Conservation (phyloP, 2,113 vertebrate species). For the Aplodontia rufa region DNA sequence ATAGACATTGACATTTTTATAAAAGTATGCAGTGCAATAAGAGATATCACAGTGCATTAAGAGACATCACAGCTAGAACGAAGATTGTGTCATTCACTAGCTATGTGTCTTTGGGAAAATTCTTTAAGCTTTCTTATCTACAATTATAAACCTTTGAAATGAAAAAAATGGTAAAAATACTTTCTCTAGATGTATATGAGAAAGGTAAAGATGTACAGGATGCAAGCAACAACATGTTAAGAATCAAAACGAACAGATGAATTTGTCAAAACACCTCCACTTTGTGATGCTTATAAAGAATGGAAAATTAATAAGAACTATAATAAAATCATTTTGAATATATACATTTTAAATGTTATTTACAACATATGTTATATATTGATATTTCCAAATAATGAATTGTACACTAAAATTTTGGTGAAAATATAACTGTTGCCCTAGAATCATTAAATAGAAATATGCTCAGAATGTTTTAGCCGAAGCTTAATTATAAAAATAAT, state of each 20-base stretch:
- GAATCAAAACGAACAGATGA: not conserved
- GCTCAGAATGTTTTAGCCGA: not conserved
- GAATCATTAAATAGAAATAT: not conserved
- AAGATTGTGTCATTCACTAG: not conserved
- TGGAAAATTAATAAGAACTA: not conserved
- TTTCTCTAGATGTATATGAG: not conserved
- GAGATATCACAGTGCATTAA: too few species aligned
- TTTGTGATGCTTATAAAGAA: not conserved
- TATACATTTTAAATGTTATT: not conserved
- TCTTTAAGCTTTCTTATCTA: not conserved
- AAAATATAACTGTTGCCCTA: not conserved
- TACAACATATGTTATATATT: not conserved
- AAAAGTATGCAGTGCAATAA: too few species aligned
- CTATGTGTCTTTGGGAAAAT: not conserved
- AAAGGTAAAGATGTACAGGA: not conserved
- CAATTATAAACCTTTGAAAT: not conserved
- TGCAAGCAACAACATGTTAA: not conserved
- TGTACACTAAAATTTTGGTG: not conserved
- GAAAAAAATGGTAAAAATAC: not conserved
- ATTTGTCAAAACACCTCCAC: not conserved
- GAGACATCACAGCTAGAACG: not conserved
- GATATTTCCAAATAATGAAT: not conserved
- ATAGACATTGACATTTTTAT: too few species aligned
- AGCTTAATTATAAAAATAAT: slow-evolving; percentile 16
- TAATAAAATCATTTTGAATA: not conserved